These are phyloP conservation scores for Iselma pallidipennis DNA, from an alignment of 2,888 invertebrate species.

Conservation along the genomic window DNA sequence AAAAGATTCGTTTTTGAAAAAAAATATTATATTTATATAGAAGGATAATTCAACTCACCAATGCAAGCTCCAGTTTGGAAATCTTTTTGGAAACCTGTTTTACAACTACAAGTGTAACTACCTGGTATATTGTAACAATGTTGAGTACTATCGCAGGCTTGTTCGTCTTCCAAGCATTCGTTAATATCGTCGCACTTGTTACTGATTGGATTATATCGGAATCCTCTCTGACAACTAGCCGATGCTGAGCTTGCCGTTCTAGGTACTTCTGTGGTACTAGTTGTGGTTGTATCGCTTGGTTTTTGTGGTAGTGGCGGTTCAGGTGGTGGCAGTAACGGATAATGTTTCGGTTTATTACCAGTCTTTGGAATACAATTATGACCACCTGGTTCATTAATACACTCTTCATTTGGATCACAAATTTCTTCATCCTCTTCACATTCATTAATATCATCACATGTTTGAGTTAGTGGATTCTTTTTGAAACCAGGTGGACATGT, in stretches of 20 bases:
- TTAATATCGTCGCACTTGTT: constrained; percentile 62
- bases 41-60: constrained; percentile 53
- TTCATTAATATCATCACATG: constrained; percentile 78
- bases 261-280: constrained; percentile 18
- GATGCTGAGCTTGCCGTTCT: constrained; percentile 15
- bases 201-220: constrained; percentile 26
- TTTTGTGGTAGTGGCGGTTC: constrained; percentile 21
- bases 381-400: constrained; percentile 70
- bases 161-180: constrained; percentile 63
- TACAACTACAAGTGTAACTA: constrained; percentile 68
- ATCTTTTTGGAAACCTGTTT: constrained; percentile 66
- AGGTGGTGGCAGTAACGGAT: constrained; percentile 20
- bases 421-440: constrained; percentile 66
- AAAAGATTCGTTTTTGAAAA: constrained; percentile 20
- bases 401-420: constrained; percentile 63
- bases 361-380: constrained; percentile 63
- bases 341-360: constrained; percentile 10
- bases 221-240: constrained; percentile 38
- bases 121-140: constrained; percentile 72
- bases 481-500: constrained; percentile 69
- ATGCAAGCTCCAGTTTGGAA: constrained; percentile 65
- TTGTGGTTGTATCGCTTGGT: constrained; percentile 10
- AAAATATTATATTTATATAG: neutral
- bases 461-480: constrained; percentile 59
- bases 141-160: constrained; percentile 66